Conservation (phyloP, 2,113 vertebrate genomes). For the Notarius lentiginosus region DNA sequence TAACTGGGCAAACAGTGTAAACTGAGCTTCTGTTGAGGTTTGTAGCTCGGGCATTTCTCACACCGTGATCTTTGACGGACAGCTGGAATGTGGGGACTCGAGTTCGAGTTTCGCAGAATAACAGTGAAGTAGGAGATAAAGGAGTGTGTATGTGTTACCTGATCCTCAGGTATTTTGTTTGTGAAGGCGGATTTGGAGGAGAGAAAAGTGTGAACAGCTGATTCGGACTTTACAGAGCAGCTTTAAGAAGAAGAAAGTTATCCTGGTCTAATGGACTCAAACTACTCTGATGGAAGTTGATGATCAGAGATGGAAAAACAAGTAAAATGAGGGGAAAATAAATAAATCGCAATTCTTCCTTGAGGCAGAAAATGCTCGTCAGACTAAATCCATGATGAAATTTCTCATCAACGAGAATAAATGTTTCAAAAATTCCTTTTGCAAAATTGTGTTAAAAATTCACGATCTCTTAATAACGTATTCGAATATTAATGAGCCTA, state of each 20-base stretch:
- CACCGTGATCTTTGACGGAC: not conserved
- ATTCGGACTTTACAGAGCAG: not conserved
- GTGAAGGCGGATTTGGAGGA: not conserved
- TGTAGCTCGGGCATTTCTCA: not conserved
- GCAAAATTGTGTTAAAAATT: not conserved
- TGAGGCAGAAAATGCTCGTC: not conserved
- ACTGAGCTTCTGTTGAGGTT: not conserved
- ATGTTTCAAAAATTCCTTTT: no score
- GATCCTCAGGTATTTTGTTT: not conserved
- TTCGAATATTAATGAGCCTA: not conserved
- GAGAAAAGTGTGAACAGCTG: not conserved
- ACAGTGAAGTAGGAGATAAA: not conserved
- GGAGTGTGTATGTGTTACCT: not conserved
- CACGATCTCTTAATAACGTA: not conserved
- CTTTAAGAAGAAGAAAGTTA: not conserved
- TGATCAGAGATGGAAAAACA: no score
- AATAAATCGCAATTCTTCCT: no score
- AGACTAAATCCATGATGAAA: no score
- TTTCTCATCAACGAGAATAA: no score
- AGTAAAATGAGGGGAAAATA: not conserved
- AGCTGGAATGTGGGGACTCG: not conserved
- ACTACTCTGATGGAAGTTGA: no score
- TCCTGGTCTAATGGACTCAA: not conserved
- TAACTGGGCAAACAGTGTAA: not conserved
- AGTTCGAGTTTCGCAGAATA: not conserved